A percentile compares a stretch with the other conserved stretches of the same genome.
These are phyloP conservation scores for Fopius arisanus DNA, from an alignment of 1,140 invertebrate genomes.

Conservation along the genomic window DNA sequence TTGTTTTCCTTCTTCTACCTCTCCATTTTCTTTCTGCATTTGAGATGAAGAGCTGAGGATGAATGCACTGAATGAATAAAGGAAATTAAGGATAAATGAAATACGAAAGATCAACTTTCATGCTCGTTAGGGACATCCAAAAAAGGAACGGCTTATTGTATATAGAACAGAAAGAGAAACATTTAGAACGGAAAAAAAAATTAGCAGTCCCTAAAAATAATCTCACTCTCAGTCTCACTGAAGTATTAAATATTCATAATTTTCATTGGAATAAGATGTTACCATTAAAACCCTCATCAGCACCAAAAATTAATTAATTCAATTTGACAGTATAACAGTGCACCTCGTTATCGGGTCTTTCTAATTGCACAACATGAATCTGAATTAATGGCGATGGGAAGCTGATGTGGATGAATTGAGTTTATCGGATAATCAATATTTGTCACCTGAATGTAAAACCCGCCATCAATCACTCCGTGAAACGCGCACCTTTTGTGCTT, in stretches of 20 bases:
- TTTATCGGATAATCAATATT: neutral
- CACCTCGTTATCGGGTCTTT: neutral
- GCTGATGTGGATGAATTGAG: neutral
- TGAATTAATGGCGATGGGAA: neutral
- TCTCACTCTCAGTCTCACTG: too few species aligned
- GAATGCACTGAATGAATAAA: constrained; percentile 2
- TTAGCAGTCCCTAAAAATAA: too few species aligned
- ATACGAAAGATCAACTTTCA: neutral
- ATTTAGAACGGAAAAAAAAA: too few species aligned
- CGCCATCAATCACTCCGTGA: neutral
- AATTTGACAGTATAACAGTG: neutral
- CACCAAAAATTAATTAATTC: neutral
- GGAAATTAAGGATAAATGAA: constrained; percentile 2
- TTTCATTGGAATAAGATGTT: too few species aligned
- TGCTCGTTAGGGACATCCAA: neutral
- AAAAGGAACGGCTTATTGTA: neutral
- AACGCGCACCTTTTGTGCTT: neutral
- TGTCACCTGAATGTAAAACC: neutral
- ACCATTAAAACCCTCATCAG: too few species aligned
- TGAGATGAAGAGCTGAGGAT: constrained; percentile 1
- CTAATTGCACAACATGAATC: neutral
- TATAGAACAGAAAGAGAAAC: too few species aligned
- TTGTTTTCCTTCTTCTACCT: neutral
- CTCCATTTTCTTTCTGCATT: constrained; percentile 3
- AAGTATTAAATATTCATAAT: too few species aligned